Conservation (phyloP, 2,797 vertebrate species). For the Eurystomus glaucurus region DNA sequence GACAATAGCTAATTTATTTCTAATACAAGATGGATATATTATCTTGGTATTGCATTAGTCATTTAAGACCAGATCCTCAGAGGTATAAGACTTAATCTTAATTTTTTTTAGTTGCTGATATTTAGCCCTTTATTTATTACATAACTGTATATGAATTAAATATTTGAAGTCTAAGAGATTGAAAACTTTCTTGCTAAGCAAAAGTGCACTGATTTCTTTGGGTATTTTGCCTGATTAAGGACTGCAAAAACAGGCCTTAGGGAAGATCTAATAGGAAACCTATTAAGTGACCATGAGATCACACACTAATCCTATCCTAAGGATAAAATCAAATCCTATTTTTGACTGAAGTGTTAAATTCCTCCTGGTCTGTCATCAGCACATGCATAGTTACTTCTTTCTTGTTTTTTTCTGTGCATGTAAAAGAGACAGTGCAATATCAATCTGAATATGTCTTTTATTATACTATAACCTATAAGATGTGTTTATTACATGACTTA, state of each 20-base stretch:
- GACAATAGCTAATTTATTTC: not conserved
- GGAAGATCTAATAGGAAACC: conserved; percentile 9
- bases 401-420: not conserved
- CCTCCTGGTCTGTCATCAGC: not conserved
- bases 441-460: not conserved
- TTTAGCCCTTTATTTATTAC: conserved; percentile 53
- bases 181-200: not conserved
- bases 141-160: not conserved
- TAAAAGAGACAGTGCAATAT: not conserved
- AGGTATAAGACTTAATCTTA: not conserved
- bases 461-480: not conserved
- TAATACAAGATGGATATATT: not conserved
- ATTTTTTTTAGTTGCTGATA: not conserved
- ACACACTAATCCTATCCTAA: conserved; percentile 34
- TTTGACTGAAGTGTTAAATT: conserved; percentile 43
- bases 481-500: not conserved
- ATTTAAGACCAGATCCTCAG: not conserved
- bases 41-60: conserved; percentile 22
- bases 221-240: not conserved
- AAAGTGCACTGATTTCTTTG: conserved; percentile 9
- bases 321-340: conserved; percentile 41
- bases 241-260: not conserved
- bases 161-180: not conserved
- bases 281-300: conserved; percentile 23
- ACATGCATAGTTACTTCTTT: not conserved